Percentiles rank a stretch among this genome's conserved stretches.
Evolutionary conservation across 2,113 vertebrate species (phyloP).

Genomic region (Brienomyrus longianalis): DNA sequence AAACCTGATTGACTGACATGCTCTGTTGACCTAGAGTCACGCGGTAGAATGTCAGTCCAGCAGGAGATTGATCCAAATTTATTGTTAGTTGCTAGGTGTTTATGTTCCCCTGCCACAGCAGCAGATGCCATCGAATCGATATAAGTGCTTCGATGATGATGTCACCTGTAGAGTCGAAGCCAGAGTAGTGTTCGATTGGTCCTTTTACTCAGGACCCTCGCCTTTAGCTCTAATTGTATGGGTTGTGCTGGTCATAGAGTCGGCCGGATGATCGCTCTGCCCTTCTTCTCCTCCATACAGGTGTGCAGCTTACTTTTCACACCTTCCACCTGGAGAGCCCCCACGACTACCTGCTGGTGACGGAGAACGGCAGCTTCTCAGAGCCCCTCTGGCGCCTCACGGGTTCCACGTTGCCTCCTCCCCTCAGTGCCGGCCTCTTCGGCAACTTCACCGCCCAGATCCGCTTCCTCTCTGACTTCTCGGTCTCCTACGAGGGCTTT

Average conservation of each 20-base stretch:
- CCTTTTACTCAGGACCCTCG: neutral
- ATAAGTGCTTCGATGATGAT: neutral
- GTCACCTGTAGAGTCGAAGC: neutral
- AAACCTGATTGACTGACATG: neutral
- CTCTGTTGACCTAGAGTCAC: conserved; percentile 5
- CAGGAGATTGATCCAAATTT: neutral
- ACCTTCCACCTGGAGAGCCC: conserved; percentile 95
- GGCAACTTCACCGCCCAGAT: conserved; percentile 95
- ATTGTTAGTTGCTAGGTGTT: neutral
- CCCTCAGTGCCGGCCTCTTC: conserved; percentile 84
- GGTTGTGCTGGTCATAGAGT: neutral
- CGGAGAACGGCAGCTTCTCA: conserved; percentile 85
- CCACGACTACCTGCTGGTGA: conserved; percentile 88
- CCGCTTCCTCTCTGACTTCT: conserved; percentile 95
- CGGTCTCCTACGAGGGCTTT: conserved; percentile 96
- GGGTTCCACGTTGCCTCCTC: conserved; percentile 79
- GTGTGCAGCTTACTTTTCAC: conserved; percentile 93
- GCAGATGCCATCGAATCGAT: neutral
- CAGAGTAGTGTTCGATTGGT: neutral
- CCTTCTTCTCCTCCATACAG: conserved; percentile 44
- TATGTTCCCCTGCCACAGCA: neutral
- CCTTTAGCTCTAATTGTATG: neutral
- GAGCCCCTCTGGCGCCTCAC: conserved; percentile 85
- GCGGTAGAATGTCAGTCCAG: neutral
- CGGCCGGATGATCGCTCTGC: neutral